Evolutionary conservation across 2,797 vertebrate genomes (phyloP).

Genomic region (Pyrocephalus nanus): DNA sequence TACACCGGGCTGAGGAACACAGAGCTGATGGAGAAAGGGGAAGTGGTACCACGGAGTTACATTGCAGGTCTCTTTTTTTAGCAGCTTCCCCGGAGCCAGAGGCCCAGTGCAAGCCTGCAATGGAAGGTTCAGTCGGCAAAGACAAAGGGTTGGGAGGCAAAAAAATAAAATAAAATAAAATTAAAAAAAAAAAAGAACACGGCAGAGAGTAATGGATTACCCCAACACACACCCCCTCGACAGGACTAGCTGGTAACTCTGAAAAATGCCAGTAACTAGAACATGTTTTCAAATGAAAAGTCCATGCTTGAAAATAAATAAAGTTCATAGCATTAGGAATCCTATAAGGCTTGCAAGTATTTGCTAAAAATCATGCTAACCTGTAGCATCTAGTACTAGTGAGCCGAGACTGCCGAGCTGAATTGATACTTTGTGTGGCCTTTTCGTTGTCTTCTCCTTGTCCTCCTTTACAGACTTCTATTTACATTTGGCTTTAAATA

Average conservation of each 20-base stretch:
- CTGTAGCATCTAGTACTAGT: conserved; percentile 80
- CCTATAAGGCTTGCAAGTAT: conserved; percentile 78
- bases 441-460: conserved; percentile 67
- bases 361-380: conserved; percentile 80
- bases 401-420: conserved; percentile 69
- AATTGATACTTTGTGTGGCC: conserved; percentile 70
- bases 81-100: conserved; percentile 53
- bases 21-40: neutral
- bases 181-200: neutral
- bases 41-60: conserved; percentile 47
- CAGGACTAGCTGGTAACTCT: conserved; percentile 54
- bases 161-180: neutral
- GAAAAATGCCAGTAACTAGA: conserved; percentile 71
- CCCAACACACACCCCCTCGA: conserved; percentile 57
- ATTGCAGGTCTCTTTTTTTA: conserved; percentile 40
- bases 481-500: conserved; percentile 93
- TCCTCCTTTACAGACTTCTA: conserved; percentile 78
- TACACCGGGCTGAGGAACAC: neutral
- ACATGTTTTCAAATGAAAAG: conserved; percentile 73
- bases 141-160: conserved; percentile 63
- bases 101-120: conserved; percentile 37
- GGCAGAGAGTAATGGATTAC: conserved; percentile 57
- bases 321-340: conserved; percentile 75
- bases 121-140: conserved; percentile 34
- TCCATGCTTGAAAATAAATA: conserved; percentile 86